Percentiles rank a stretch among this genome's conserved stretches.
Conservation (phyloP, 2,797 vertebrate species). For the Rhinichthys osculus region DNA sequence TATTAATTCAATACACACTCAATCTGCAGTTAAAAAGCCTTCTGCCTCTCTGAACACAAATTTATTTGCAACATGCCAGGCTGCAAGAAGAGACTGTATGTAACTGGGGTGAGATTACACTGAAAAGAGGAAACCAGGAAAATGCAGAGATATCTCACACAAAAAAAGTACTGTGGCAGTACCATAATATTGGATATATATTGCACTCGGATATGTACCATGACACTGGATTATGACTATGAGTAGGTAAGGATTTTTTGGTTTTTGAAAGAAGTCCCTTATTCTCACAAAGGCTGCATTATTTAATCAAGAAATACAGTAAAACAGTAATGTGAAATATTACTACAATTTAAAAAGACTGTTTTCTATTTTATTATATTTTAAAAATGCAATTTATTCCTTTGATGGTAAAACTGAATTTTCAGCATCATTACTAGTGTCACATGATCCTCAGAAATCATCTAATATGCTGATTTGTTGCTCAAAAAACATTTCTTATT, state of each 20-base stretch:
- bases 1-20: conserved; percentile 17
- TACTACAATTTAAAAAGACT: not conserved
- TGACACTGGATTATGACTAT: not conserved
- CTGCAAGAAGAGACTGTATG: conserved; percentile 8
- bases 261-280: not conserved
- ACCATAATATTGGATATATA: not conserved
- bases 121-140: not conserved
- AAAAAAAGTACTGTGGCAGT: not conserved
- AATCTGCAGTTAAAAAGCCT: not conserved
- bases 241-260: not conserved
- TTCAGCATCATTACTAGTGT: not conserved
- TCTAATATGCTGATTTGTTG: not conserved
- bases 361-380: not conserved
- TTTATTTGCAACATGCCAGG: conserved; percentile 11
- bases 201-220: not conserved
- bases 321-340: not conserved
- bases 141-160: not conserved
- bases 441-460: not conserved
- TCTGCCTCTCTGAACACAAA: conserved; percentile 22
- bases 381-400: not conserved
- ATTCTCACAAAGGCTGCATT: not conserved
- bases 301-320: not conserved
- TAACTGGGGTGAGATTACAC: not conserved
- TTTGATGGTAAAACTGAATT: not conserved
- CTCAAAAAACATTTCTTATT: too few relatives aligned